Evolutionary conservation across 2,888 invertebrate genomes (phyloP).

Genomic region (Andrena camellia): DNA sequence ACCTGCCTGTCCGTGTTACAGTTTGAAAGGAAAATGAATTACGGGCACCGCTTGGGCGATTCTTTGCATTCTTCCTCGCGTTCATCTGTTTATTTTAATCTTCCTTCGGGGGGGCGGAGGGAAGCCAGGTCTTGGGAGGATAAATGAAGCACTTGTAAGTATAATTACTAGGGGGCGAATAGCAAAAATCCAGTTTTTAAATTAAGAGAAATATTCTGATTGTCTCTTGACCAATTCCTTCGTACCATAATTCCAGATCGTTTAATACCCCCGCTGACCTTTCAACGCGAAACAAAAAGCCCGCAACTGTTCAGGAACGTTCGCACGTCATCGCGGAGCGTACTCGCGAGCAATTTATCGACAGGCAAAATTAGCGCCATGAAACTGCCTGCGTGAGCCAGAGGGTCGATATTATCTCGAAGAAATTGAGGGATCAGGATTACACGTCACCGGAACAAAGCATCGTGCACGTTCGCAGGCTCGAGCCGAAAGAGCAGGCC

Average conservation of each 20-base stretch:
- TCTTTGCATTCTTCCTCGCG: background rate
- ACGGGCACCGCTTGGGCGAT: background rate
- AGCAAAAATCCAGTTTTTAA: too few relatives aligned
- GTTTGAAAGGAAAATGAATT: conserved; percentile 17
- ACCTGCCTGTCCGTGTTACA: background rate
- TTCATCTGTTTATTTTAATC: background rate
- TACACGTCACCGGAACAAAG: conserved; percentile 60
- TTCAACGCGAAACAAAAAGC: background rate
- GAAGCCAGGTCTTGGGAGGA: background rate
- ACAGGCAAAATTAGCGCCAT: conserved; percentile 29
- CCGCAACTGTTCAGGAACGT: background rate
- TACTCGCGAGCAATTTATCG: conserved; percentile 25
- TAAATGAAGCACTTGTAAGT: background rate
- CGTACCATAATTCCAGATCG: background rate
- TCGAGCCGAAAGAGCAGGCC: conserved; percentile 27
- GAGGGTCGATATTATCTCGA: conserved; percentile 28
- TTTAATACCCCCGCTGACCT: background rate
- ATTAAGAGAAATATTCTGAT: too few relatives aligned
- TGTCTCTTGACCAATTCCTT: background rate
- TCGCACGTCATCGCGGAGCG: background rate
- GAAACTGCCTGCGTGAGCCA: conserved; percentile 22
- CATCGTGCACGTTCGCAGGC: conserved; percentile 62
- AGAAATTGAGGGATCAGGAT: conserved; percentile 47
- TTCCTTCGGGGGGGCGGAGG: background rate
- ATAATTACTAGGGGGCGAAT: background rate